Percentiles rank a stretch among this genome's conserved stretches.
Evolutionary conservation across 2,888 invertebrate genomes (phyloP).

Genomic region (Mechanitis mazaeus): DNA sequence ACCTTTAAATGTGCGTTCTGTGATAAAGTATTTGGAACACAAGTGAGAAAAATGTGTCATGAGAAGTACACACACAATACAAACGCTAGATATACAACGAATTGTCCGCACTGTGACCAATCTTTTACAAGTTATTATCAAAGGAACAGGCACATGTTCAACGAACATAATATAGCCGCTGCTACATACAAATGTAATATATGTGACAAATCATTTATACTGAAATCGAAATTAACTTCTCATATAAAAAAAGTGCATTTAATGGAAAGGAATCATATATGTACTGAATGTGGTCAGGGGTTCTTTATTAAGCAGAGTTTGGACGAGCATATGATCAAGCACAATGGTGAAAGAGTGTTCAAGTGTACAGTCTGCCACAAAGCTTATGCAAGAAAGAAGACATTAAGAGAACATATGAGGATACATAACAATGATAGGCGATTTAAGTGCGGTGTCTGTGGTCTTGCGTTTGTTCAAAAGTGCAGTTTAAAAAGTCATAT

Average conservation of each 20-base stretch:
- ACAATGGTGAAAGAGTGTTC: constrained; percentile 59
- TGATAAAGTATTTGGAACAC: constrained; percentile 56
- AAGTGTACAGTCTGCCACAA: constrained; percentile 59
- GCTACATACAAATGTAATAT: constrained; percentile 64
- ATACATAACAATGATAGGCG: constrained; percentile 66
- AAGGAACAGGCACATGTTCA: constrained; percentile 59
- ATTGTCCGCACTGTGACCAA: constrained; percentile 58
- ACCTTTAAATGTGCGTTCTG: constrained; percentile 57
- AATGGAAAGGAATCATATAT: constrained; percentile 64
- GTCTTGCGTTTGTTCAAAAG: constrained; percentile 60
- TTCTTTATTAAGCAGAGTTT: constrained; percentile 63
- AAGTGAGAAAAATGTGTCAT: constrained; percentile 53
- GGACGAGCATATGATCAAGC: constrained; percentile 65
- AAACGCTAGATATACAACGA: constrained; percentile 53
- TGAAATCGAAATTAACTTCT: constrained; percentile 59
- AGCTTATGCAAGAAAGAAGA: constrained; percentile 64
- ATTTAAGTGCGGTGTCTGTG: constrained; percentile 60
- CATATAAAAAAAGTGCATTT: constrained; percentile 66
- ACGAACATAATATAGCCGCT: constrained; percentile 53
- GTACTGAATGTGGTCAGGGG: constrained; percentile 59
- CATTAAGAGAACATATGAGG: constrained; percentile 62
- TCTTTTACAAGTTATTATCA: constrained; percentile 63
- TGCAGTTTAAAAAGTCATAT: constrained; percentile 61
- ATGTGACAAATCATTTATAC: constrained; percentile 60
- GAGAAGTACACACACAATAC: constrained; percentile 64